A percentile compares a stretch with the other conserved stretches of the same genome.
phyloP scores from a whole-genome alignment of 2,888 invertebrate species.

The Brachyopa scutellaris region DNA sequence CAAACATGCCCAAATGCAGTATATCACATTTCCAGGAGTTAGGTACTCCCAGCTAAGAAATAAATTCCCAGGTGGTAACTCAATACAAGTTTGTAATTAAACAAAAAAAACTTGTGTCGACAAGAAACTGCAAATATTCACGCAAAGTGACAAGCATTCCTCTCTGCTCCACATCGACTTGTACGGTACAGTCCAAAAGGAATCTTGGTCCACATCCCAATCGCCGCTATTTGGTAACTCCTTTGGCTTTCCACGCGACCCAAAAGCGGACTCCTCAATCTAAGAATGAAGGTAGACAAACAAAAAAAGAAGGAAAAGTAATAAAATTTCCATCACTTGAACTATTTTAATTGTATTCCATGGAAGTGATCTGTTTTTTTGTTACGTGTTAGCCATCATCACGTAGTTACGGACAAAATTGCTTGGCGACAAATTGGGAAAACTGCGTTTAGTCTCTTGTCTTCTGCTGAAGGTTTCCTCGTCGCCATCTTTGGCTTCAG shows the following conservation, averaged over 20 bases:
- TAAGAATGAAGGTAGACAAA: slow-evolving; percentile 1
- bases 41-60: neutral
- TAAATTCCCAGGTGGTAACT: slow-evolving; percentile 63
- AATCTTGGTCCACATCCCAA: slow-evolving; percentile 58
- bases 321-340: slow-evolving; percentile 30
- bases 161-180: slow-evolving; percentile 51
- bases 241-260: too few species aligned
- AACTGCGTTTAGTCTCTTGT: slow-evolving; percentile 4
- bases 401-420: slow-evolving; percentile 44
- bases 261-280: neutral
- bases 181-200: slow-evolving; percentile 29
- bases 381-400: slow-evolving; percentile 40
- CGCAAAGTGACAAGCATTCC: slow-evolving; percentile 41
- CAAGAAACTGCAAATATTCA: slow-evolving; percentile 1
- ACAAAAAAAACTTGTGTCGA: slow-evolving; percentile 18
- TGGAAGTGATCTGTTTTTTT: slow-evolving; percentile 34
- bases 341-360: slow-evolving; percentile 63
- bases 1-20: neutral
- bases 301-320: too few species aligned
- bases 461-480: slow-evolving; percentile 36
- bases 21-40: slow-evolving; percentile 49
- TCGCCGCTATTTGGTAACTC: neutral
- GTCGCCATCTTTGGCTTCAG: slow-evolving; percentile 15
- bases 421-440: slow-evolving; percentile 59
- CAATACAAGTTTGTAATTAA: slow-evolving; percentile 56